phyloP scores from a whole-genome alignment of 2,113 vertebrate genomes.

The Chiloscyllium plagiosum region DNA sequence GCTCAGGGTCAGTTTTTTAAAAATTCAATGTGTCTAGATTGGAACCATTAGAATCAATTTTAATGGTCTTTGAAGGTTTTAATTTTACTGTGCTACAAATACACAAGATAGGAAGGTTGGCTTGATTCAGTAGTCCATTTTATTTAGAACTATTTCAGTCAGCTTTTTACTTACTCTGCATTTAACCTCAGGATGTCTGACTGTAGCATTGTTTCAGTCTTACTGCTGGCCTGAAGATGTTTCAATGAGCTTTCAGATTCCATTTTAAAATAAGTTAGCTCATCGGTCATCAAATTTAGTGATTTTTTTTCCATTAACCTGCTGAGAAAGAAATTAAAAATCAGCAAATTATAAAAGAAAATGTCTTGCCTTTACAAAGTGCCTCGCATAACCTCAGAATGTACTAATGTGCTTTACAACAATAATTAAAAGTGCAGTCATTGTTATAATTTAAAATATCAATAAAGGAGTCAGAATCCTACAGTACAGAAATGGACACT shows the following conservation, averaged over 20 bases:
- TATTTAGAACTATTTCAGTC: not conserved
- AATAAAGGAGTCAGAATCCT: too few species aligned
- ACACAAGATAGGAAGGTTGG: not conserved
- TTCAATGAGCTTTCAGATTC: conserved; percentile 25
- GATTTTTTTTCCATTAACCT: conserved; percentile 17
- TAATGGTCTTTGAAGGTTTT: too few species aligned
- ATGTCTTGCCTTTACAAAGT: too few species aligned
- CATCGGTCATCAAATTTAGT: not conserved
- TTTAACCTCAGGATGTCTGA: conserved; percentile 26
- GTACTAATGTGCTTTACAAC: not conserved
- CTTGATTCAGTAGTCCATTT: not conserved
- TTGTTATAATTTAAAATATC: not conserved
- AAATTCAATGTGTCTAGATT: too few species aligned
- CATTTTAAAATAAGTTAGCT: conserved; percentile 10
- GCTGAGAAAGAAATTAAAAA: not conserved
- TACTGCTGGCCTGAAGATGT: conserved; percentile 24
- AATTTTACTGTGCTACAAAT: too few species aligned
- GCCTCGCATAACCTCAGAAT: not conserved
- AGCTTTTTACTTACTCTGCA: conserved; percentile 30
- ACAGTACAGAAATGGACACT: too few species aligned
- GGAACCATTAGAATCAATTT: too few species aligned
- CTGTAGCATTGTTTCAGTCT: conserved; percentile 29
- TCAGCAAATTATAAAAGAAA: not conserved
- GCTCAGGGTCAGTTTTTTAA: too few species aligned
- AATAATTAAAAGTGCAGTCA: not conserved